These are phyloP conservation scores for Gisinianus flammeolus DNA, from an alignment of 2,888 invertebrate species.

Conservation along the genomic window DNA sequence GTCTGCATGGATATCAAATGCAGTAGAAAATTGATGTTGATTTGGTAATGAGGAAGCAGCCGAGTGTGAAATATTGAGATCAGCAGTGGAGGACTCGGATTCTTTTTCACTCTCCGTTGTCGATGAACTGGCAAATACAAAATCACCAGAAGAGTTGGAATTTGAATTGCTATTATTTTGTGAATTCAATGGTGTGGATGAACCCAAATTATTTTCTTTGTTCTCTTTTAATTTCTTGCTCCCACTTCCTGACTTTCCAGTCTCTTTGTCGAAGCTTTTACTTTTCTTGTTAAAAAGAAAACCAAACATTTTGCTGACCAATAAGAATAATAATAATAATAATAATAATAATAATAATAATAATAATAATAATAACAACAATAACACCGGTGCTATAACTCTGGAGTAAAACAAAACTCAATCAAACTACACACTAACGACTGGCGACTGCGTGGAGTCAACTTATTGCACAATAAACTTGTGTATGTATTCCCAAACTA, in stretches of 20 bases:
- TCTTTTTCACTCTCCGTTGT: constrained; percentile 28
- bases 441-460: background rate
- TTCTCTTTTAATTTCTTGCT: constrained; percentile 12
- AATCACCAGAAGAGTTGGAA: constrained; percentile 24
- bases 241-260: constrained; percentile 7
- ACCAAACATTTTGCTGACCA: constrained; percentile 52
- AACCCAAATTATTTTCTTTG: background rate
- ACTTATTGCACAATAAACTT: background rate
- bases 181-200: background rate
- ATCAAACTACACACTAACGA: background rate
- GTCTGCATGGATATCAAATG: constrained; percentile 36
- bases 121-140: background rate
- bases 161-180: constrained; percentile 9
- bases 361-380: background rate
- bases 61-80: constrained; percentile 14
- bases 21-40: background rate
- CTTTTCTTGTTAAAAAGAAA: constrained; percentile 55
- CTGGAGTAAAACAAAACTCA: background rate
- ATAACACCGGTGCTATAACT: background rate
- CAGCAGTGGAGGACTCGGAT: constrained; percentile 4
- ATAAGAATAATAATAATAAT: background rate
- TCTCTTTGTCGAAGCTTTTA: constrained; percentile 53
- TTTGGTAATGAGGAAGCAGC: constrained; percentile 8
- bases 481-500: no score
- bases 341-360: background rate